Evolutionary conservation across 2,888 invertebrate species (phyloP).

Genomic region (Lithophane socia): DNA sequence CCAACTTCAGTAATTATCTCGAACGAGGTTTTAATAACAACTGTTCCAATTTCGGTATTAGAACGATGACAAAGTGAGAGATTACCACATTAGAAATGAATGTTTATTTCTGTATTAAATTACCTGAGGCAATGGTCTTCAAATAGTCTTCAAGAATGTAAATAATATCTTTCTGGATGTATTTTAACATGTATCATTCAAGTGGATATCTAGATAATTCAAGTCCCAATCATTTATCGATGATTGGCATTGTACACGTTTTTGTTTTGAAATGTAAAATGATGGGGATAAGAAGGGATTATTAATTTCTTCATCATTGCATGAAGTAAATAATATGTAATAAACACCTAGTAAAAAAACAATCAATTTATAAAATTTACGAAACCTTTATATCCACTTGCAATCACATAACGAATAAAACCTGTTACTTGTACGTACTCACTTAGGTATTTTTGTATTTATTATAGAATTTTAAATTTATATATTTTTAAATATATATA

Average conservation of each 20-base stretch:
- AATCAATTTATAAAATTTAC: neutral
- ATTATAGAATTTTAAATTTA: too few relatives aligned
- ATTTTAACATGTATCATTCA: slow-evolving; percentile 1
- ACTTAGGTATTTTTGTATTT: neutral
- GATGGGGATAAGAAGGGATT: neutral
- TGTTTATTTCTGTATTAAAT: neutral
- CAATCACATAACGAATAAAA: neutral
- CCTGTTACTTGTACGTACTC: neutral
- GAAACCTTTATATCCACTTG: neutral
- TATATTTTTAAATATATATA: too few relatives aligned
- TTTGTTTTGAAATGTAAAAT: slow-evolving; percentile 9
- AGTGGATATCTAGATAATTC: neutral
- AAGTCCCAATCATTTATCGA: slow-evolving; percentile 6
- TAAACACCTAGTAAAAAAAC: too few relatives aligned
- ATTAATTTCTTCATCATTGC: neutral
- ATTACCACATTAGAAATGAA: neutral
- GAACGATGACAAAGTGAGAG: neutral
- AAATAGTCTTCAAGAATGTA: slow-evolving; percentile 2
- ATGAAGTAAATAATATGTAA: too few relatives aligned
- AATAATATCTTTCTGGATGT: neutral
- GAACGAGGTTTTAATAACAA: neutral
- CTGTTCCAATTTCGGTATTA: neutral
- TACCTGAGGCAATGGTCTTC: neutral
- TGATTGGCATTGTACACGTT: slow-evolving; percentile 26
- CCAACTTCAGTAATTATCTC: neutral